Evolutionary conservation across 2,113 vertebrate species (phyloP).

Genomic region (Halichoeres trimaculatus): DNA sequence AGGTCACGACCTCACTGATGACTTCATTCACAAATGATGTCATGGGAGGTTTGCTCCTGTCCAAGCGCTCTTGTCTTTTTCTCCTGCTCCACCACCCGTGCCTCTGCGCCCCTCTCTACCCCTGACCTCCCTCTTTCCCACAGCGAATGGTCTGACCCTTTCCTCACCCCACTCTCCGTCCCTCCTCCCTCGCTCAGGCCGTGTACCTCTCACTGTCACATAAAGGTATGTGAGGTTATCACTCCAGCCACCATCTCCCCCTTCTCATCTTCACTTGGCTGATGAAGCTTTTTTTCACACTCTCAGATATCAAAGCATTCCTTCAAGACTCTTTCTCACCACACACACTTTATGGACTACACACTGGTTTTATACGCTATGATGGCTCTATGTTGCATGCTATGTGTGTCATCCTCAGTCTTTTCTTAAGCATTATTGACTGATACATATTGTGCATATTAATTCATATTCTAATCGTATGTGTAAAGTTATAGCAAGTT

Average conservation of each 20-base stretch:
- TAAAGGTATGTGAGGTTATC: conserved; percentile 42
- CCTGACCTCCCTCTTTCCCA: conserved; percentile 33
- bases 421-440: not conserved
- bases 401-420: not conserved
- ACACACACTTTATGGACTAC: not conserved
- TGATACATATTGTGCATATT: too few relatives aligned
- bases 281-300: conserved; percentile 31
- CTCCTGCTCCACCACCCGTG: conserved; percentile 4
- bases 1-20: conserved; percentile 25
- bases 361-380: conserved; percentile 4
- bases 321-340: not conserved
- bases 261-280: not conserved
- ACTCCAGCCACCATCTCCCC: conserved; percentile 6
- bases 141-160: conserved; percentile 20
- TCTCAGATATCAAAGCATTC: not conserved
- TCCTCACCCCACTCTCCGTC: conserved; percentile 8
- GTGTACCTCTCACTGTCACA: conserved; percentile 12
- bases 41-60: conserved; percentile 38
- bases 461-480: too few relatives aligned
- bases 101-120: conserved; percentile 1
- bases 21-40: conserved; percentile 57
- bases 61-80: not conserved
- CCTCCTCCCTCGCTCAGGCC: not conserved
- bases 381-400: not conserved
- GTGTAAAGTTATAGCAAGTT: too few relatives aligned